phyloP scores from a whole-genome alignment of 2,888 invertebrate species.

The Zonitis immaculata region DNA sequence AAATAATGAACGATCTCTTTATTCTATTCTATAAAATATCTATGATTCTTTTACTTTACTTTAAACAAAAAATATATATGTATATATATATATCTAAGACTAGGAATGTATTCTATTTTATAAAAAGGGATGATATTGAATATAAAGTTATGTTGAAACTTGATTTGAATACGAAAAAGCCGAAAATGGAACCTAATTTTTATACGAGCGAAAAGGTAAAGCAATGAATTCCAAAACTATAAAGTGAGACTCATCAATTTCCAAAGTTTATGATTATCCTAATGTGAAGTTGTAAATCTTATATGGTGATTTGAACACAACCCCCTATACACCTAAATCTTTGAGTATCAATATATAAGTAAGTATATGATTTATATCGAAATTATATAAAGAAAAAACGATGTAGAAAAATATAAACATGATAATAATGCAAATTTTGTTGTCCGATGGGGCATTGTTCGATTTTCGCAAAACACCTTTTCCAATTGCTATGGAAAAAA shows the following conservation, averaged over 20 bases:
- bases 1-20: not conserved
- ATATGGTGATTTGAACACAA: slow-evolving; percentile 4
- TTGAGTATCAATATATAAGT: not conserved
- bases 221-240: slow-evolving; percentile 9
- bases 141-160: slow-evolving; percentile 42
- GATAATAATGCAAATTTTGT: too few relatives aligned
- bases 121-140: slow-evolving; percentile 36
- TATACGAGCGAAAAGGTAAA: slow-evolving; percentile 4
- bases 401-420: too few relatives aligned
- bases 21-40: too few relatives aligned
- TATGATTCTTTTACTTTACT: too few relatives aligned
- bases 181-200: slow-evolving; percentile 39
- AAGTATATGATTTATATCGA: not conserved
- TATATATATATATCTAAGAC: slow-evolving; percentile 3
- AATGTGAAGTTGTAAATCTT: slow-evolving; percentile 14
- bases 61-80: too few relatives aligned
- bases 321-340: not conserved
- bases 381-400: too few relatives aligned
- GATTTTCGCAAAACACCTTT: too few relatives aligned
- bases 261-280: slow-evolving; percentile 19
- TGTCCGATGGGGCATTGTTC: too few relatives aligned
- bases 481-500: too few relatives aligned
- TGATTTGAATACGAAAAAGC: slow-evolving; percentile 41
- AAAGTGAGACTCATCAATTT: slow-evolving; percentile 23
- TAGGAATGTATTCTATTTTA: too few relatives aligned